Evolutionary conservation across 2,888 invertebrate genomes (phyloP).

Genomic region (Nezara viridula): DNA sequence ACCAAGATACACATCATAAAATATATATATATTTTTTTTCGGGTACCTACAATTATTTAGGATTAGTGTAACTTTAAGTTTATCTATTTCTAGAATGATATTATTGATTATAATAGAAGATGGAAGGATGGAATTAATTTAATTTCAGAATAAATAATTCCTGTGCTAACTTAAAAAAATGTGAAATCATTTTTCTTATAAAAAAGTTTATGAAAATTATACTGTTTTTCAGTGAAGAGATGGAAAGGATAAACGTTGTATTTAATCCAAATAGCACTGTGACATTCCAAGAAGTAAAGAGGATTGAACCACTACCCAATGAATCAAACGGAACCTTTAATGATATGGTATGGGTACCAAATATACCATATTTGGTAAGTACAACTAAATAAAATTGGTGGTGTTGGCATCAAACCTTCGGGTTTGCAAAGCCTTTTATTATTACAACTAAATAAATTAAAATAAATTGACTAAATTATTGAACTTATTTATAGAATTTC

Average conservation of each 20-base stretch:
- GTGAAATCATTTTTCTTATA: background rate
- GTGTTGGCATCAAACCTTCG: too few relatives aligned
- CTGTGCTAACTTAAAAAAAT: background rate
- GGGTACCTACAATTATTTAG: too few relatives aligned
- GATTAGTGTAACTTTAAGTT: background rate
- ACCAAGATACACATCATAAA: background rate
- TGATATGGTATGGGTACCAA: conserved; percentile 61
- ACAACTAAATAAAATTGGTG: background rate
- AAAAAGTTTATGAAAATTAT: background rate
- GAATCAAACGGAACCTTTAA: conserved; percentile 58
- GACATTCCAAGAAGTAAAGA: conserved; percentile 63
- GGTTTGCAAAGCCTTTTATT: too few relatives aligned
- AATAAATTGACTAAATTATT: too few relatives aligned
- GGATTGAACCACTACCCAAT: conserved; percentile 59
- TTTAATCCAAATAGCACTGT: conserved; percentile 63
- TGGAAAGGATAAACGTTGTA: conserved; percentile 60
- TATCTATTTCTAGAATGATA: background rate
- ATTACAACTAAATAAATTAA: too few relatives aligned
- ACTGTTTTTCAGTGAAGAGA: conserved; percentile 60
- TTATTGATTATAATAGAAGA: background rate
- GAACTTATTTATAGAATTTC: too few relatives aligned
- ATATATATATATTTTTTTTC: too few relatives aligned
- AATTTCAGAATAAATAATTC: background rate
- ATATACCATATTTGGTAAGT: conserved; percentile 63
- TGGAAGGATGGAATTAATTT: background rate